A percentile compares a stretch with the other conserved stretches of the same genome.
phyloP scores from a whole-genome alignment of 2,113 vertebrate species.

The Perognathus longimembris region DNA sequence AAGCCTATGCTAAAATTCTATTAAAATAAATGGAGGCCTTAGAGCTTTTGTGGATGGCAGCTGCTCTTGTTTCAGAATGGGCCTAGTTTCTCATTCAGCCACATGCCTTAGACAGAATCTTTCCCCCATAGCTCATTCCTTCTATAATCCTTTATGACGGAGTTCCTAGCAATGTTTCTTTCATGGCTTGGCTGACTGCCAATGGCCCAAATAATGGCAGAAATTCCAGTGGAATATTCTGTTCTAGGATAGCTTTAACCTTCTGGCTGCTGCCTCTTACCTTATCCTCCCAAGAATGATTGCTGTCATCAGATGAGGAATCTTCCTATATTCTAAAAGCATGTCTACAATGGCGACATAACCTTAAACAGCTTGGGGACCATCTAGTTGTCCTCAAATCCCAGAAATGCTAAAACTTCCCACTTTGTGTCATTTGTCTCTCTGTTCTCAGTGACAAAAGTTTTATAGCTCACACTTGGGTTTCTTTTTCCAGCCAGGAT shows the following conservation, averaged over 20 bases:
- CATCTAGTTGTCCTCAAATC: not conserved
- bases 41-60: not conserved
- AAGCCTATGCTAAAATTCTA: slow-evolving; percentile 6
- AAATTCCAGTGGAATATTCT: slow-evolving; percentile 27
- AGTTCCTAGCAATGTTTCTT: not conserved
- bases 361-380: not conserved
- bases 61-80: slow-evolving; percentile 1
- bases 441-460: not conserved
- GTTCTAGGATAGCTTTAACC: slow-evolving; percentile 14
- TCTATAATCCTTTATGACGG: not conserved
- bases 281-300: not conserved
- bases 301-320: not conserved
- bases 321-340: not conserved
- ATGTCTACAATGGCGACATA: not conserved
- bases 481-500: slow-evolving; percentile 16
- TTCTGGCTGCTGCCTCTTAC: not conserved
- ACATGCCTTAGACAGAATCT: not conserved
- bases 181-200: slow-evolving; percentile 40
- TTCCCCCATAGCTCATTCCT: not conserved
- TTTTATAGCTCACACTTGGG: not conserved
- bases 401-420: not conserved
- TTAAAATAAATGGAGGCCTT: slow-evolving; percentile 55
- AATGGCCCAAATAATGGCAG: not conserved
- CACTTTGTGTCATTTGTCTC: not conserved
- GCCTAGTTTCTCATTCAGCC: not conserved